Evolutionary conservation across 2,888 invertebrate genomes (phyloP).

Genomic region (Thymelicus acteon): DNA sequence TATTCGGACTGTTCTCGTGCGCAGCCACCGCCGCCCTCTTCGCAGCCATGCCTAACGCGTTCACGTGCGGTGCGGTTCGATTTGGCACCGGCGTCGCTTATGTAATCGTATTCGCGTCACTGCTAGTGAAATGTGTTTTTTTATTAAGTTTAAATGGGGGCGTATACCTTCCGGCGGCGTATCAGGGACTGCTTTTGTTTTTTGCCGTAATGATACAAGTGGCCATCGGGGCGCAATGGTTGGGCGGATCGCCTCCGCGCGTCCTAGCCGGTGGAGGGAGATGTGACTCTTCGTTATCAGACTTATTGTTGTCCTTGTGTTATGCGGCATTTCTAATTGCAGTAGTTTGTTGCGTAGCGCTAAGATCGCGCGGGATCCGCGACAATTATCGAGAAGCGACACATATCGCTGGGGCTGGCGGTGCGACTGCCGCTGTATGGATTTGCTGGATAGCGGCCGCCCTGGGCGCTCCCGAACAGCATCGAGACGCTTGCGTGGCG

Average conservation of each 20-base stretch:
- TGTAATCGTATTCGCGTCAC: slow-evolving; percentile 94
- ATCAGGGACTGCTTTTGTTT: slow-evolving; percentile 94
- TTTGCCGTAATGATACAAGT: slow-evolving; percentile 97
- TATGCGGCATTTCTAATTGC: slow-evolving; percentile 94
- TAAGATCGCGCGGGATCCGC: slow-evolving; percentile 94
- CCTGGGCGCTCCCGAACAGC: slow-evolving; percentile 90
- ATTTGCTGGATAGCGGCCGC: slow-evolving; percentile 94
- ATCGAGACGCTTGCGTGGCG: slow-evolving; percentile 94
- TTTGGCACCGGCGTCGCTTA: slow-evolving; percentile 93
- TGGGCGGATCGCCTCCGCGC: slow-evolving; percentile 90
- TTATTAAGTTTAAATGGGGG: slow-evolving; percentile 95
- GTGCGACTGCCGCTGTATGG: slow-evolving; percentile 94
- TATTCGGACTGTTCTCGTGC: slow-evolving; percentile 92
- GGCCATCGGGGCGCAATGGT: slow-evolving; percentile 93
- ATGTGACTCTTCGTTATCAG: slow-evolving; percentile 88
- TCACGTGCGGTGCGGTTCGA: slow-evolving; percentile 92
- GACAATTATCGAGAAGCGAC: slow-evolving; percentile 97
- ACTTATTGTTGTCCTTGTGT: slow-evolving; percentile 90
- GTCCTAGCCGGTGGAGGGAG: slow-evolving; percentile 63
- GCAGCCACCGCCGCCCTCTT: slow-evolving; percentile 92
- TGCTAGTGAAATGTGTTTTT: slow-evolving; percentile 97
- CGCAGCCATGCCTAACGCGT: slow-evolving; percentile 90
- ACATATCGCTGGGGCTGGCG: slow-evolving; percentile 95
- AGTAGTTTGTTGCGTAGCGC: slow-evolving; percentile 93
- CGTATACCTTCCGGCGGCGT: slow-evolving; percentile 96